phyloP scores from a whole-genome alignment of 2,113 vertebrate genomes.

The Echinops telfairi region DNA sequence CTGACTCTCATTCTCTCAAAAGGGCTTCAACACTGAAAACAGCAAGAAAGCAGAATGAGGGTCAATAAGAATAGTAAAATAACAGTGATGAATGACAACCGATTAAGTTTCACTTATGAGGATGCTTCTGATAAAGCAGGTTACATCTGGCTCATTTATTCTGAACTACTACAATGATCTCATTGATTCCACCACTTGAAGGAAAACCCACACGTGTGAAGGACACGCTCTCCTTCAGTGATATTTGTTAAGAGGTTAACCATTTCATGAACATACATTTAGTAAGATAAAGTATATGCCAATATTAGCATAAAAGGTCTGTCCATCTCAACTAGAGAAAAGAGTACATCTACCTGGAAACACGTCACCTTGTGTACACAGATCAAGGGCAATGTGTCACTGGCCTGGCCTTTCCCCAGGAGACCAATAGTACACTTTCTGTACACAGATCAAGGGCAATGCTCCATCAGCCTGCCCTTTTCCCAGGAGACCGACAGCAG shows the following conservation, averaged over 20 bases:
- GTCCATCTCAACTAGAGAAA: constrained; percentile 42
- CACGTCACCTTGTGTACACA: neutral
- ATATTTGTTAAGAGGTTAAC: constrained; percentile 51
- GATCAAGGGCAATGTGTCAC: constrained; percentile 20
- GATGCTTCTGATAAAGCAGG: neutral
- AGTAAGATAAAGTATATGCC: constrained; percentile 50
- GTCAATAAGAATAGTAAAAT: too few relatives aligned
- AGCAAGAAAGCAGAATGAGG: neutral
- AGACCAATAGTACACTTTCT: constrained; percentile 1
- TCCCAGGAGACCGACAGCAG: constrained; percentile 1
- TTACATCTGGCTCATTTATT: neutral
- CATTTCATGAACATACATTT: constrained; percentile 25
- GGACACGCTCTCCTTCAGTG: neutral
- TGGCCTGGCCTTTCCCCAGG: neutral
- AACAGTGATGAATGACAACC: neutral
- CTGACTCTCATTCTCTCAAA: constrained; percentile 12
- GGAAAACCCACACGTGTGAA: neutral
- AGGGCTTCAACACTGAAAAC: neutral
- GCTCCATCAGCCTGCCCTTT: neutral
- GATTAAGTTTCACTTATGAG: constrained; percentile 16
- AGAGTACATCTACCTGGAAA: neutral
- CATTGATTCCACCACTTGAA: neutral
- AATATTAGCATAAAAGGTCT: constrained; percentile 56
- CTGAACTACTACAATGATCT: neutral
- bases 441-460: neutral